Evolutionary conservation across 64 coral and sea anemone species (phyloP).

Genomic region (Pocillopora verrucosa): DNA sequence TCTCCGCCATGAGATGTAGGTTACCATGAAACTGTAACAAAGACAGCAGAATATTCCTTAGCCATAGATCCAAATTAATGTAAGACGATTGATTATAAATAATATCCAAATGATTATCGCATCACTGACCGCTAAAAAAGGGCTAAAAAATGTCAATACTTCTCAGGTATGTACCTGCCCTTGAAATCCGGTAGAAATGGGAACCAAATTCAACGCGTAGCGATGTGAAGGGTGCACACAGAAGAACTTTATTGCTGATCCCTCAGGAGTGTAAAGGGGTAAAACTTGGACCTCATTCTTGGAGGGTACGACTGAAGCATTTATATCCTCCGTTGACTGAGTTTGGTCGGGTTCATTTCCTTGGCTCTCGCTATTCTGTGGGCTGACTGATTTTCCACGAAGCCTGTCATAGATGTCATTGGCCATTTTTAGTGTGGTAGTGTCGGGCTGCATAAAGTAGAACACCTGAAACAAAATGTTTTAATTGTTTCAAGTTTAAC

Average conservation of each 20-base stretch:
- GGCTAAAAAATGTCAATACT: too few relatives aligned
- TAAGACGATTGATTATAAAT: too few relatives aligned
- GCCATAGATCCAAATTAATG: too few relatives aligned
- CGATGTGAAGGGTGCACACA: slow-evolving; percentile 73
- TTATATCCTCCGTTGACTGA: neutral
- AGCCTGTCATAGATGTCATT: slow-evolving; percentile 26
- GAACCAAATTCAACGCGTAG: slow-evolving; percentile 63
- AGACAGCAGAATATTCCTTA: too few relatives aligned
- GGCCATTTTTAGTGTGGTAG: slow-evolving; percentile 32
- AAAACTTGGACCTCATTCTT: slow-evolving; percentile 29
- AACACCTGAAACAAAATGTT: slow-evolving; percentile 35
- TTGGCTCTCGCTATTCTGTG: neutral
- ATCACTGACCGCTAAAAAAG: too few relatives aligned
- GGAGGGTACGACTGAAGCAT: neutral
- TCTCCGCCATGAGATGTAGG: too few relatives aligned
- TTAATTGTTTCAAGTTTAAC: too few relatives aligned
- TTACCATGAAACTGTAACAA: too few relatives aligned
- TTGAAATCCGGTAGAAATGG: slow-evolving; percentile 61
- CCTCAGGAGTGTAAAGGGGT: slow-evolving; percentile 52
- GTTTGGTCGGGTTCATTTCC: neutral
- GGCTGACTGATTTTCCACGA: neutral
- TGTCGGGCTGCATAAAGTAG: slow-evolving; percentile 72
- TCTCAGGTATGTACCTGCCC: slow-evolving; percentile 39
- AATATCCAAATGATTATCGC: too few relatives aligned
- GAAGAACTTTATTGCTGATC: slow-evolving; percentile 61